phyloP scores from a whole-genome alignment of 1,140 invertebrate genomes.

The Lucilia cuprina region DNA sequence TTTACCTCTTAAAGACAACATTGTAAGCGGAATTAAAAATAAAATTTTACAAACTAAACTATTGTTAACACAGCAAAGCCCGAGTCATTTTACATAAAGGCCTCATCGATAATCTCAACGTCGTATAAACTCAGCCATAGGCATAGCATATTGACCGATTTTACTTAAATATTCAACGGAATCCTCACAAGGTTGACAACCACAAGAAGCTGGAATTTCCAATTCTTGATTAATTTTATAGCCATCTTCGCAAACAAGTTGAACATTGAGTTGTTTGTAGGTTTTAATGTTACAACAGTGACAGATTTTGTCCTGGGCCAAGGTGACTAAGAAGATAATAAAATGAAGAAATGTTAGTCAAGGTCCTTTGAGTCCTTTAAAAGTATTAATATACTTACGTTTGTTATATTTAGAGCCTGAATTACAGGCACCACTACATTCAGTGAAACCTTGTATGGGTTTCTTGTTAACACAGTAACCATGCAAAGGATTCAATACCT shows the following conservation, averaged over 20 bases:
- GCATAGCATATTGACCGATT: background rate
- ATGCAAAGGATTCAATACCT: conserved; percentile 60
- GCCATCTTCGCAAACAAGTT: conserved; percentile 56
- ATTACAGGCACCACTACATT: conserved; percentile 72
- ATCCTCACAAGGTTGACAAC: conserved; percentile 50
- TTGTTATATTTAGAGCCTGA: conserved; percentile 72
- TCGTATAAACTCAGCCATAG: background rate
- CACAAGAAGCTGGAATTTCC: conserved; percentile 51
- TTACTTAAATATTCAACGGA: conserved; percentile 34
- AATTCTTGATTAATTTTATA: conserved; percentile 47
- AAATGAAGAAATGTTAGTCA: background rate
- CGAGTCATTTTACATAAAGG: conserved; percentile 7
- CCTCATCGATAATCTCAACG: background rate
- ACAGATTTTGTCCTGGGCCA: conserved; percentile 56
- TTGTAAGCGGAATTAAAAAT: background rate
- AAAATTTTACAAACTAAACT: background rate
- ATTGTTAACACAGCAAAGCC: background rate
- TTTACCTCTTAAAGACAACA: background rate
- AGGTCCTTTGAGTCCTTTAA: background rate
- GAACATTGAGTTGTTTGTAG: conserved; percentile 51
- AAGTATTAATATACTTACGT: conserved; percentile 61
- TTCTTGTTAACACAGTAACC: conserved; percentile 70
- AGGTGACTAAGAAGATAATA: conserved; percentile 39
- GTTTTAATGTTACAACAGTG: conserved; percentile 57
- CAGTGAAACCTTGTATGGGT: conserved; percentile 67